Base-by-base conservation (phyloP, 2,888 invertebrate species). In the Drosophila neonasuta region DNA sequence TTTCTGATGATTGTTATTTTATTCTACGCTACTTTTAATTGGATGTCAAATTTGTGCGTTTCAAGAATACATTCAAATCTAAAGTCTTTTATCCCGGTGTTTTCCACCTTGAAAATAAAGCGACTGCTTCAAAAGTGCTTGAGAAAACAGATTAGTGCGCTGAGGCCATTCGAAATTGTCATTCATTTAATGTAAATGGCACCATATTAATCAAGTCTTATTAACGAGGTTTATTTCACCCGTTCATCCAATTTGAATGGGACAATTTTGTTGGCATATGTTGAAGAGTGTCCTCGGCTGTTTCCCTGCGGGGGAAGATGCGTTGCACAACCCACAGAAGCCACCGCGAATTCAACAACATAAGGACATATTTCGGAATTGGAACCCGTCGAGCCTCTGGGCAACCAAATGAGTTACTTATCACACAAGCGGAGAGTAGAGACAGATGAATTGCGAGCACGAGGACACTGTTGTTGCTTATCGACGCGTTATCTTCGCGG, bases 401-500 rank as follows among this genome's bases (percentile, higher is more conserved):
- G 55, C 51, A 15, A 54, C 29, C 65, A 66, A 76, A 76, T 76
- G 62, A 67, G 76, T 78, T 74, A 71, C 76, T 79, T 79, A 75
- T 70, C 71, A 41, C 49, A 62, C 59, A 68, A 60, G 45, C 11
- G 4, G 4, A 34, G 39, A 65, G 59, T 56, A 24, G 63, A 54
- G 60, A 39, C 58, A 48, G 72, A 71, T 68, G 80, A 59, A 63
- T 54, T 58, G 62, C 52, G 30, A 54, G 49, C 52, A 65, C 20
- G 20, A 20, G 70, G 63, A 69, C 59, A 67, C 57, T 79, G 67
- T 54, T 62, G 29, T 51, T 70, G 69, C 69, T 78, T 84, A 84
- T 80, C 81, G 71, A 68, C 51, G 75, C 68, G 70, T 65, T 85
- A 82, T 80, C 80, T 81, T 9, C n/a, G 49, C 54, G 59, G 48